A percentile compares a stretch with the other conserved stretches of the same genome.
phyloP scores from a whole-genome alignment of 2,113 vertebrate species.

The Prunella fulvescens region DNA sequence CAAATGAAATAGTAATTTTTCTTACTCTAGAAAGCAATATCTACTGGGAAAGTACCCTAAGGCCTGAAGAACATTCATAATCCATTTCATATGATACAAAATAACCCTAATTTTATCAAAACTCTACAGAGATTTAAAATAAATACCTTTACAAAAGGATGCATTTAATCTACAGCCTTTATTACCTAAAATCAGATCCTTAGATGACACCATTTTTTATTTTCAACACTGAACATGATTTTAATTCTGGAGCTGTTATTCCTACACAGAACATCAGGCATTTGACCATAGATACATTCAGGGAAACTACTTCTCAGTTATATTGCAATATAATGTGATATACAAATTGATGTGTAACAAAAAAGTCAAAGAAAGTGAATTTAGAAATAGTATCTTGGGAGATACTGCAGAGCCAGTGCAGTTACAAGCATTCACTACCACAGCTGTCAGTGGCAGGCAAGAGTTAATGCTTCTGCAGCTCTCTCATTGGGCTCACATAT shows the following conservation, averaged over 20 bases:
- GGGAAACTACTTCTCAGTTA: neutral
- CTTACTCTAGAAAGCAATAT: neutral
- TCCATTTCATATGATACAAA: neutral
- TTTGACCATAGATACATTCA: neutral
- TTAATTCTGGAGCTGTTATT: neutral
- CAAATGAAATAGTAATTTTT: neutral
- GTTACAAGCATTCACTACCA: neutral
- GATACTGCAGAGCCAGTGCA: neutral
- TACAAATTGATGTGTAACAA: neutral
- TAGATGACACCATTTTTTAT: neutral
- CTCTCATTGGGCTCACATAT: neutral
- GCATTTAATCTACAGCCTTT: neutral
- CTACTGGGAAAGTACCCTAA: neutral
- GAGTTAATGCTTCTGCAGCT: neutral
- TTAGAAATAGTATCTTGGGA: neutral
- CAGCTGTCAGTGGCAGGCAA: fast-evolving
- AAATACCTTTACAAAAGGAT: neutral
- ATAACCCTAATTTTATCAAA: neutral
- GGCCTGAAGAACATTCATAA: neutral
- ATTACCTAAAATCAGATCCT: neutral
- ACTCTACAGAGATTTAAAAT: neutral
- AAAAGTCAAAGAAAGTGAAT: neutral
- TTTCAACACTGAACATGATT: neutral
- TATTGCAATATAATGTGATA: neutral
- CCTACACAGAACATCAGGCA: fast-evolving